Base-by-base conservation (phyloP, 2,888 invertebrate species). In the Aromia moschata region DNA sequence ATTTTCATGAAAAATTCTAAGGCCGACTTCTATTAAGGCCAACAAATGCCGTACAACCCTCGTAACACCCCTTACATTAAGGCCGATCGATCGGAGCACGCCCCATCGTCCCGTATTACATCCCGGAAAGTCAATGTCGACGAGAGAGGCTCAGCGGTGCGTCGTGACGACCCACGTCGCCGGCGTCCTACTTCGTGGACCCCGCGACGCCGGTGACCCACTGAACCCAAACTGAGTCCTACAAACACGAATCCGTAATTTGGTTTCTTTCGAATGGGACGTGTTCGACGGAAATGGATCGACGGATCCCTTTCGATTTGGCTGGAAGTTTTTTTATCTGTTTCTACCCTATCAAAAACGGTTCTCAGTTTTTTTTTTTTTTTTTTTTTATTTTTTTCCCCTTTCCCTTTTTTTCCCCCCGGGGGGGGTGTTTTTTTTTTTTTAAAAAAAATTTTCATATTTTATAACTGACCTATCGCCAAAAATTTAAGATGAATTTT, bases 101-200 rank as follows among this genome's bases (percentile, higher is more conserved):
- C 60, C 61, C 55, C 58, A n/a, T n/a, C n/a, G 57, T 51, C 45
- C 44, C 44, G 57, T 57, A 52, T 59, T 58, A 33, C 52, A 60
- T 58, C 56, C 49, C 56, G 59, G 68, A 70, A 73, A 72, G 69
- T 72, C 72, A 72, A 74, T 72, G 72, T 70, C 70, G 68, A 65
- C 20, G 15, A 49, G 49, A 49, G 25, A 2, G 49, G 49, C 60
- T 61, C 63, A 67, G 62, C 61, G 60, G 68, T 64, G 66, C 70
- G 72, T 68, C 72, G 69, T 63, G 70, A 70, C 69, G 70, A 33
- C 68, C 62, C 70, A 70, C 69, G 70, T 60, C 65, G 57, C 54
- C 56, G 58, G 46, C 64, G 71, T 43, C 70, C 70, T 61, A 69
- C 58, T 70, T 71, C 51, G 51, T 47, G 31, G 54, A 53, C 62